A percentile compares a stretch with the other conserved stretches of the same genome.
Conservation (phyloP, 1,140 invertebrate species). For the Leguminivora glycinivorella region DNA sequence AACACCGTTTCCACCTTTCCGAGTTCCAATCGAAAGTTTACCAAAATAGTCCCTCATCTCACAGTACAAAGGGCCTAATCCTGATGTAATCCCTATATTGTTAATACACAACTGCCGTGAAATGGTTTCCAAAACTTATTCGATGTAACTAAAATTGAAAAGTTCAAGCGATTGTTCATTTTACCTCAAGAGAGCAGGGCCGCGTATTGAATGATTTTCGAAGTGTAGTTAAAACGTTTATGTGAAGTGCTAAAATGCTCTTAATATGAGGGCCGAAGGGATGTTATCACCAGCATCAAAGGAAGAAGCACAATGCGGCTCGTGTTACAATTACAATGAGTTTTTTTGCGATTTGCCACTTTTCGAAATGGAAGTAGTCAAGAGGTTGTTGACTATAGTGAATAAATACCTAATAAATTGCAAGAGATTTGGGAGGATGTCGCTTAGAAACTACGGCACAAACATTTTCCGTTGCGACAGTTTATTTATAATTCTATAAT, state of each 20-base stretch:
- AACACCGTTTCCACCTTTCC: constrained; percentile 39
- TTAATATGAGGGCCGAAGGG: constrained; percentile 17
- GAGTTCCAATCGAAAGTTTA: constrained; percentile 48
- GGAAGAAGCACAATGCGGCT: constrained; percentile 66
- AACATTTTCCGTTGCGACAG: too few species aligned
- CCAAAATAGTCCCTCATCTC: constrained; percentile 42
- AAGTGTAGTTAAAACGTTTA: constrained; percentile 28
- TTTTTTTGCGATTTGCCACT: constrained; percentile 10
- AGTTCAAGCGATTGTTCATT: neutral
- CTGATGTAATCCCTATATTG: constrained; percentile 69
- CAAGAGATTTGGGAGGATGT: neutral
- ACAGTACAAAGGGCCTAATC: constrained; percentile 63
- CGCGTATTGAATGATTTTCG: neutral
- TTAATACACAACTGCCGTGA: constrained; percentile 73
- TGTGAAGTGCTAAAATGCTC: constrained; percentile 44
- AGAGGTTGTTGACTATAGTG: neutral
- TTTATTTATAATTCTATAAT: too few species aligned
- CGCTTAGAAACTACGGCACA: too few species aligned
- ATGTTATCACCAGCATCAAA: constrained; percentile 67
- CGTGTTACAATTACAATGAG: constrained; percentile 54
- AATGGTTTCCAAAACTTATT: constrained; percentile 55
- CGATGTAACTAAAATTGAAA: constrained; percentile 44
- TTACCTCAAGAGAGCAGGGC: neutral
- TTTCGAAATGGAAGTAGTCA: constrained; percentile 6
- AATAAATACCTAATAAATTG: neutral